phyloP scores from a whole-genome alignment of 2,113 vertebrate genomes.

The Phyllopteryx taeniolatus region DNA sequence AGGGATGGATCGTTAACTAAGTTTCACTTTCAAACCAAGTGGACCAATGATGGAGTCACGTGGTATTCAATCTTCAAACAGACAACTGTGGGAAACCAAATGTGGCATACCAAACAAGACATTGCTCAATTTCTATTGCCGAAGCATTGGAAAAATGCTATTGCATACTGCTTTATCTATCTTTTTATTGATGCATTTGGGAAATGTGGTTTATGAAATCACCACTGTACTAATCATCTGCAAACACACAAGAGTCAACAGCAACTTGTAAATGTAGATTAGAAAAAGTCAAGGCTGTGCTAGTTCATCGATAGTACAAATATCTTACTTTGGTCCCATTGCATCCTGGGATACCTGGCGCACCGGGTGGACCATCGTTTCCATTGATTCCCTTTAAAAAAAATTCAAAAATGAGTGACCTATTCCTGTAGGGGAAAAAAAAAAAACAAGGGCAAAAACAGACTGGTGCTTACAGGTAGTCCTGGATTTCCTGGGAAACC shows the following conservation, averaged over 20 bases:
- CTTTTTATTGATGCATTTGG: not conserved
- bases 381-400: slow-evolving; percentile 87
- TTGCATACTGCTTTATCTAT: not conserved
- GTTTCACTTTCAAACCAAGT: too few species aligned
- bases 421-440: not conserved
- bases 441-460: slow-evolving; percentile 8
- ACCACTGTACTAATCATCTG: not conserved
- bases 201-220: not conserved
- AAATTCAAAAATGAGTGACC: not conserved
- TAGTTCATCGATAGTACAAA: not conserved
- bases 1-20: too few species aligned
- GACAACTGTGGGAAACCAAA: too few species aligned
- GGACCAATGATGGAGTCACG: too few species aligned
- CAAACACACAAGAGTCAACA: not conserved
- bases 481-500: slow-evolving; percentile 95
- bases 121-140: too few species aligned
- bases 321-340: slow-evolving; percentile 91
- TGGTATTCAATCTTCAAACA: too few species aligned
- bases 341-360: slow-evolving; percentile 91
- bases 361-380: slow-evolving; percentile 88
- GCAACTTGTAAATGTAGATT: too few species aligned
- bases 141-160: too few species aligned
- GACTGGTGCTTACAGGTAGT: slow-evolving; percentile 81
- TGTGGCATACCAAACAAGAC: too few species aligned
- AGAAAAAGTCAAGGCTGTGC: not conserved